Evolutionary conservation across 2,113 vertebrate species (phyloP), one percentile per base, ranked within the genome.

Genomic region (Grammomys surdaster): DNA sequence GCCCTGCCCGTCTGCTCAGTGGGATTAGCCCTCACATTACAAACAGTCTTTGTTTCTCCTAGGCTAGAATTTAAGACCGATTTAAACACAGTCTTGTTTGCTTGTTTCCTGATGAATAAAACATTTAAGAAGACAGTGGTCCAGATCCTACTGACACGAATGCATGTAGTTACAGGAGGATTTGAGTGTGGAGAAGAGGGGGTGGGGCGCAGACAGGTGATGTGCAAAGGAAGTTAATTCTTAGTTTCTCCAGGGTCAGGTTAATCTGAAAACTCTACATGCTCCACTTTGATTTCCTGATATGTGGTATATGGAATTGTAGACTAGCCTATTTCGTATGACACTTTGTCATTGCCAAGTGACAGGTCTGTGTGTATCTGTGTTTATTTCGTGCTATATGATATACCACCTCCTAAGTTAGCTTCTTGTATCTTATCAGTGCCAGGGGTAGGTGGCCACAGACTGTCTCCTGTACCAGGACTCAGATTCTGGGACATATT

Each of bases 11-110:
- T 75, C 54, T 56, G 82, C 93, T 97, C 92, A 82, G 36, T 58
- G 89, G 56, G 91, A 88, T 97, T 94, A 81, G 91, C 51, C 58
- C 40, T 89, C 70, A n/a, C 33, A 76, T 84, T 91, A 19, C 82
- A 93, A 72, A 73, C 54, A 94, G 48, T 28, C 72, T 92, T 97
- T 97, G 89, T 94, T 96, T 89, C 8, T 75, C 88, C 72, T 1
- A 17, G 69, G 65, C 40, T 73, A 89, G 96, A 95, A 95, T 77
- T 96, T 93, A 95, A 96, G 91, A 54, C 76, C 90, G 85, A 95
- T 91, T 94, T 84, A 87, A 89, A 82, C 24, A 9, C 19, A 51
- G 48, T 92, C 77, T 22, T 91, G 81, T 90, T 94, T 93, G 33
- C 22, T 90, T 85, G 46, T 75, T 90, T 82, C 76, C 84, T 78